Evolutionary conservation across 2,797 vertebrate species (phyloP).

Genomic region (Neosilurus mollespiculum): DNA sequence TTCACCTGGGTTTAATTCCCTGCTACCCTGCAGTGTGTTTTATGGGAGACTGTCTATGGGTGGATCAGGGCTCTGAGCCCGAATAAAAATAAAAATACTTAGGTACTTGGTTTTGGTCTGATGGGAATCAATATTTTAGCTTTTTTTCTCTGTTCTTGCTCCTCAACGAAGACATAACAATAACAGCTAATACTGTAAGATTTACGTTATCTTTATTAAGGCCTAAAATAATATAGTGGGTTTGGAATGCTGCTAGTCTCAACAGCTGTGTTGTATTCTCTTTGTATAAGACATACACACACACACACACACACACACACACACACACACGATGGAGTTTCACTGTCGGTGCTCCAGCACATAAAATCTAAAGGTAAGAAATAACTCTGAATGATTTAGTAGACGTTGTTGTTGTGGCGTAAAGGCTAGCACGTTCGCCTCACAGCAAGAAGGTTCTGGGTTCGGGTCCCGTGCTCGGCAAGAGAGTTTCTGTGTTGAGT

Average conservation of each 20-base stretch:
- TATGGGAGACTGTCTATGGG: neutral
- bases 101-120: neutral
- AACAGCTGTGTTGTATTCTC: neutral
- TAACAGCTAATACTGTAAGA: neutral
- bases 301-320: neutral
- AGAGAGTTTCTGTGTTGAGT: too few relatives aligned
- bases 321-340: neutral
- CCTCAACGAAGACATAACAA: neutral
- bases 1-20: slow-evolving; percentile 3
- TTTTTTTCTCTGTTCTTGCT: neutral
- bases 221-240: neutral
- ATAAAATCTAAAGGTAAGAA: neutral
- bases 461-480: too few relatives aligned
- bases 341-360: neutral
- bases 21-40: neutral
- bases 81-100: neutral
- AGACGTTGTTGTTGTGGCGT: too few relatives aligned
- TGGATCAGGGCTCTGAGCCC: neutral
- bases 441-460: too few relatives aligned
- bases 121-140: neutral
- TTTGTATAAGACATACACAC: neutral
- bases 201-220: neutral
- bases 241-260: neutral
- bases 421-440: too few relatives aligned
- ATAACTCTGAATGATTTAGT: neutral